These are phyloP conservation scores for Drosophila villosipedis DNA, from an alignment of 2,888 invertebrate genomes.

Conservation along the genomic window DNA sequence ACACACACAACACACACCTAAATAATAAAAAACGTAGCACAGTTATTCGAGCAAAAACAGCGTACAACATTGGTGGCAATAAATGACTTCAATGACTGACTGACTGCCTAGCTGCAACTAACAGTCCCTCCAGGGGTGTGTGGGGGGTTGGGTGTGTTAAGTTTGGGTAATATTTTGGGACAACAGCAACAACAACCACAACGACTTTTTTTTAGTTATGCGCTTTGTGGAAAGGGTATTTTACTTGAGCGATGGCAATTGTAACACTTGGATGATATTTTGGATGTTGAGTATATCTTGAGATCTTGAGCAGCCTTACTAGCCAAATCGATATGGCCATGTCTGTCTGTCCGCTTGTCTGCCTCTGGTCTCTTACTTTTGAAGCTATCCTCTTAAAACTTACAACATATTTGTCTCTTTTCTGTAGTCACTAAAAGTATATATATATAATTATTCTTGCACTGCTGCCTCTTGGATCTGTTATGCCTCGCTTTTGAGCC, in stretches of 20 bases:
- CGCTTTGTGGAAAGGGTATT: not conserved
- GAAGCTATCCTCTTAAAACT: too few species aligned
- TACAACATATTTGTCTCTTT: too few species aligned
- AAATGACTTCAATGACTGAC: constrained; percentile 80
- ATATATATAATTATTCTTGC: too few species aligned
- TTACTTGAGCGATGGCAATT: not conserved
- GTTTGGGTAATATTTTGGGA: constrained; percentile 60
- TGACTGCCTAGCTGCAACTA: constrained; percentile 61
- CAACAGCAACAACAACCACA: constrained; percentile 22
- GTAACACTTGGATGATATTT: not conserved
- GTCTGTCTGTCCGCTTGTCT: not conserved
- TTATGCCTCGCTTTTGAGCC: too few species aligned
- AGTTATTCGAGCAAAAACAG: constrained; percentile 17
- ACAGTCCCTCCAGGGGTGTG: constrained; percentile 4
- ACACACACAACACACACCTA: constrained; percentile 20
- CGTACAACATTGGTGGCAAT: constrained; percentile 77
- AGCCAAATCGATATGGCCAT: not conserved
- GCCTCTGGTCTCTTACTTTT: not conserved
- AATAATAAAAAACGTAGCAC: constrained; percentile 27
- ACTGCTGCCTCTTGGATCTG: too few species aligned
- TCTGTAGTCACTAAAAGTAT: too few species aligned
- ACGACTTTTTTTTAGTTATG: not conserved
- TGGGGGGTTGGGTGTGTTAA: not conserved
- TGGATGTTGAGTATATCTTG: not conserved
- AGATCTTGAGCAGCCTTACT: not conserved